These are phyloP conservation scores for Chitala chitala DNA, from an alignment of 2,113 vertebrate genomes.

Conservation along the genomic window DNA sequence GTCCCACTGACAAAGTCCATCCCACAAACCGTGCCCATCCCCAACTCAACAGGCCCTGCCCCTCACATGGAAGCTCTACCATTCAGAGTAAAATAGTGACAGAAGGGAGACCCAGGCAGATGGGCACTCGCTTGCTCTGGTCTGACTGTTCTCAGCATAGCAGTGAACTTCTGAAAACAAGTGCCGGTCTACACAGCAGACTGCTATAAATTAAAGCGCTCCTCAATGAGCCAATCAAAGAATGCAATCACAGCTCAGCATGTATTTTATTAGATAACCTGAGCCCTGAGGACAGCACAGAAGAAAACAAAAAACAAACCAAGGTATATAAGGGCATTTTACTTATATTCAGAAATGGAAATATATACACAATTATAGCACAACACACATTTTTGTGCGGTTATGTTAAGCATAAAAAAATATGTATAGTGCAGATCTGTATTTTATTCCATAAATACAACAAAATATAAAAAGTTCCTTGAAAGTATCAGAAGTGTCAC, in stretches of 20 bases:
- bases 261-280: background rate
- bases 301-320: background rate
- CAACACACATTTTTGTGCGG: background rate
- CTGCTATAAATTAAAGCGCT: background rate
- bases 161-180: slow-evolving; percentile 18
- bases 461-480: too few relatives aligned
- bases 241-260: background rate
- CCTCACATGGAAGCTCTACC: background rate
- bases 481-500: too few relatives aligned
- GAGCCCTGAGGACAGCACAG: background rate
- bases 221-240: background rate
- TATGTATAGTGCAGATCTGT: too few relatives aligned
- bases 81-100: background rate
- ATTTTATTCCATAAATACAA: too few relatives aligned
- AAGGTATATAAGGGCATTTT: background rate
- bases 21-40: background rate
- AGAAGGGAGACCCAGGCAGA: background rate
- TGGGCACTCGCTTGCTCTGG: slow-evolving; percentile 31
- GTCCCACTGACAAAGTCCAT: background rate
- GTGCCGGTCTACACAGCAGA: background rate
- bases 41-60: background rate
- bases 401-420: too few relatives aligned
- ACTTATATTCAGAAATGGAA: background rate
- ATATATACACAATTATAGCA: background rate
- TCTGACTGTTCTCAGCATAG: slow-evolving; percentile 29